A percentile compares a stretch with the other conserved stretches of the same genome.
These are phyloP conservation scores for Collichthys lucidus DNA, from an alignment of 2,113 vertebrate species.

Conservation along the genomic window DNA sequence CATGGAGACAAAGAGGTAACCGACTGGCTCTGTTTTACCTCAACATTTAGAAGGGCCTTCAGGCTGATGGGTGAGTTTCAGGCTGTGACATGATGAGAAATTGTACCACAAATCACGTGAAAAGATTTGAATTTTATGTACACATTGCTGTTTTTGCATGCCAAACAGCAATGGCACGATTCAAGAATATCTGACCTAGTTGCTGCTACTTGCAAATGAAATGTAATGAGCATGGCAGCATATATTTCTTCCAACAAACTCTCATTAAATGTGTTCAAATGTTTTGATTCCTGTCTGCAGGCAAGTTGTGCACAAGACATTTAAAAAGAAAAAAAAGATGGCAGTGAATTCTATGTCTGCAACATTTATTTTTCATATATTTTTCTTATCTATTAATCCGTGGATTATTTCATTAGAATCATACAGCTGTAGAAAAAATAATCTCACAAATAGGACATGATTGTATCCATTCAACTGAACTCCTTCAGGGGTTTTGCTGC, in stretches of 20 bases:
- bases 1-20: conserved; percentile 35
- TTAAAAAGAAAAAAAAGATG: not conserved
- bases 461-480: not conserved
- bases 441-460: not conserved
- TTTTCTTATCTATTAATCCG: not conserved
- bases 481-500: not conserved
- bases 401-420: not conserved
- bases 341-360: not conserved
- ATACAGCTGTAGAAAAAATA: not conserved
- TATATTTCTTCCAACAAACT: not conserved
- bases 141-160: not conserved
- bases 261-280: not conserved
- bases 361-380: not conserved
- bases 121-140: not conserved
- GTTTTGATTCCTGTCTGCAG: not conserved
- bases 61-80: not conserved
- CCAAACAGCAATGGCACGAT: not conserved
- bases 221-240: not conserved
- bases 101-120: not conserved
- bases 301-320: not conserved
- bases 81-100: not conserved
- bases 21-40: not conserved
- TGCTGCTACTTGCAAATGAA: not conserved
- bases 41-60: not conserved
- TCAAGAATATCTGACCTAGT: not conserved